Base-by-base conservation (phyloP, 2,113 vertebrate genomes). In the Strix aluco region DNA sequence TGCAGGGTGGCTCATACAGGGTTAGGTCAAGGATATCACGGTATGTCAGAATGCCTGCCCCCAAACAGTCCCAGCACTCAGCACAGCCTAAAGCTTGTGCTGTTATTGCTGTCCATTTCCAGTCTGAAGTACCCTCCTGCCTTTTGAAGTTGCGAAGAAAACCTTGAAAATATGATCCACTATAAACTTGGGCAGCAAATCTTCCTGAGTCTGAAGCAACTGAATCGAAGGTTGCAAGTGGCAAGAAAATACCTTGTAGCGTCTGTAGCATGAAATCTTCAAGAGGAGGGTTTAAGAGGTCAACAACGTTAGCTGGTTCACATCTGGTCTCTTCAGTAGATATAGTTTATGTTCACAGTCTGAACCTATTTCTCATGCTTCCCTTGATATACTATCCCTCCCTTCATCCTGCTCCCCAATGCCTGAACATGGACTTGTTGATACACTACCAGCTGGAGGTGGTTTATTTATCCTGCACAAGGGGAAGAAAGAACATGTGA, bases 81-180 rank as follows among this genome's bases (percentile, higher is more conserved):
- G 46, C 54, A 67, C 16, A 42, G 15, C 20, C 51, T 38, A 58
- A 62, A 78, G 49, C 30, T 69, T 51, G 26, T 57, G 38, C 71
- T 84, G 30, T 47, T 86, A 10, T 16, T 67, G 55, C 46, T 66
- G 82, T 49, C 88, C 52, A 11, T 85, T 87, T 92, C 36, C 81
- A 94, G 36, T 20, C 47, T 52, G 54, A 88, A 47, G 63, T 73
- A 59, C 20, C 59, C 63, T 86, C 52, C 83, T 63, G 51, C 65
- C 47, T 52, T 93, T 70, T 71, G 79, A 75, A 90, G 70, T n/a
- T 62, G 58, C 49, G 86, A 59, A 92, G 66, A 77, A 81, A 85
- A 46, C 58, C 65, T 81, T 77, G 51, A 92, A 88, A 90, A 63
- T 20, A 4, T 9, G 16, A 70, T 38, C 36, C 0, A 0, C 51